Conservation (phyloP, 2,888 invertebrate genomes). For the Nomada lathburiana region DNA sequence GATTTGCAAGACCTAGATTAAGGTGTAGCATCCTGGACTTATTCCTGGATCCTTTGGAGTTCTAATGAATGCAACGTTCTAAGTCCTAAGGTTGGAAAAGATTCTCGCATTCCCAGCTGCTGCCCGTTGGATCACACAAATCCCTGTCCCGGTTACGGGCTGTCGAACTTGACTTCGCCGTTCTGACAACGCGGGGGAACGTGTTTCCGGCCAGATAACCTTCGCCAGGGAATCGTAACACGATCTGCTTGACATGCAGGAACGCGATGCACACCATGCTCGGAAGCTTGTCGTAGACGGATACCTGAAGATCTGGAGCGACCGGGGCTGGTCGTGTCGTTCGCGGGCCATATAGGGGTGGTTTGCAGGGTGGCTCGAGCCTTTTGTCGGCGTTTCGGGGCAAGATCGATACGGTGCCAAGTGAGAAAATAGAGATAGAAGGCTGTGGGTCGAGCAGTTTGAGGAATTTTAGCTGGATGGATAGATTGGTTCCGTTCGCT, state of each 20-base stretch:
- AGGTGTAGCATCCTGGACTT: too few species aligned
- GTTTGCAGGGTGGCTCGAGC: background rate
- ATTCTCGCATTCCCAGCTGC: slow-evolving; percentile 13
- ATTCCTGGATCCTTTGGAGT: too few species aligned
- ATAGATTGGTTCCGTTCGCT: slow-evolving; percentile 19
- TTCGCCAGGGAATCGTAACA: slow-evolving; percentile 9
- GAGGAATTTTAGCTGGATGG: slow-evolving; percentile 17
- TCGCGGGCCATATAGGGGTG: background rate
- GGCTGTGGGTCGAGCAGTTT: slow-evolving; percentile 12
- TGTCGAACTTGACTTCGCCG: slow-evolving; percentile 61
- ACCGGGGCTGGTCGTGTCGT: background rate
- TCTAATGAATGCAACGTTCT: too few species aligned
- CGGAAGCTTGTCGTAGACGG: slow-evolving; percentile 1
- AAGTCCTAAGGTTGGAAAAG: too few species aligned
- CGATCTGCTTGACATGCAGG: slow-evolving; percentile 10
- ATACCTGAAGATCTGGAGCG: background rate
- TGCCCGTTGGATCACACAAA: slow-evolving; percentile 46
- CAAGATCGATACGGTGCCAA: slow-evolving; percentile 3
- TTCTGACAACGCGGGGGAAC: slow-evolving; percentile 32
- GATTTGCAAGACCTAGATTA: too few species aligned
- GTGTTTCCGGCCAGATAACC: slow-evolving; percentile 18
- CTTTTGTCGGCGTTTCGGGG: slow-evolving; percentile 15
- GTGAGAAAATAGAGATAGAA: slow-evolving; percentile 23
- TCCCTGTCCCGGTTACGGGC: slow-evolving; percentile 47
- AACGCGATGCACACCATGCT: slow-evolving; percentile 7